These are phyloP conservation scores for Chloroceryle inda DNA, from an alignment of 2,797 vertebrate genomes.

Conservation along the genomic window DNA sequence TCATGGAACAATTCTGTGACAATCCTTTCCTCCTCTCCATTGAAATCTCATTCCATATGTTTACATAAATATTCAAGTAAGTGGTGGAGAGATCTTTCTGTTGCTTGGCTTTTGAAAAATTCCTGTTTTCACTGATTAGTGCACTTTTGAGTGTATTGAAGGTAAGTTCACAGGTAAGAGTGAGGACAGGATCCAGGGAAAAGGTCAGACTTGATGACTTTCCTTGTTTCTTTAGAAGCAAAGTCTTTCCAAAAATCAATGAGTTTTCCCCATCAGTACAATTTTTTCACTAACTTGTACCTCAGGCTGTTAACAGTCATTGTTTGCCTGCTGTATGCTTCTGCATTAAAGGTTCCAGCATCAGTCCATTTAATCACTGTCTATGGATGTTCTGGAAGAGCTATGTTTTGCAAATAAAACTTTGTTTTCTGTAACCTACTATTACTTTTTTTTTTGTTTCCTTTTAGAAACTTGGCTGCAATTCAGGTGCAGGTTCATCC, in stretches of 20 bases:
- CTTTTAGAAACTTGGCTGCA: constrained; percentile 83
- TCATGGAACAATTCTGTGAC: background rate
- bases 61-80: constrained; percentile 29
- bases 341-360: constrained; percentile 54
- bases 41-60: constrained; percentile 7
- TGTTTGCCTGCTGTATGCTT: constrained; percentile 24
- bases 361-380: constrained; percentile 16
- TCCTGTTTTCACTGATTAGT: constrained; percentile 26
- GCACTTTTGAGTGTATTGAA: constrained; percentile 30
- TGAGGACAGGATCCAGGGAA: constrained; percentile 45
- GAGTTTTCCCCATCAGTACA: constrained; percentile 39
- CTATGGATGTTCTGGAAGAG: constrained; percentile 35
- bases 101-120: constrained; percentile 28
- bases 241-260: constrained; percentile 55
- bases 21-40: background rate
- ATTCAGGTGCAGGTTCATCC: constrained; percentile 78
- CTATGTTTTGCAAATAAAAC: constrained; percentile 72
- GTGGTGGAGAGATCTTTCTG: background rate
- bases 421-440: constrained; percentile 74
- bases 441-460: constrained; percentile 70
- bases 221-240: constrained; percentile 64
- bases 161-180: constrained; percentile 59
- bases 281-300: constrained; percentile 59
- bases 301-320: constrained; percentile 54
- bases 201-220: constrained; percentile 65